Conservation (phyloP, 2,113 vertebrate genomes). For the Panurus biarmicus region DNA sequence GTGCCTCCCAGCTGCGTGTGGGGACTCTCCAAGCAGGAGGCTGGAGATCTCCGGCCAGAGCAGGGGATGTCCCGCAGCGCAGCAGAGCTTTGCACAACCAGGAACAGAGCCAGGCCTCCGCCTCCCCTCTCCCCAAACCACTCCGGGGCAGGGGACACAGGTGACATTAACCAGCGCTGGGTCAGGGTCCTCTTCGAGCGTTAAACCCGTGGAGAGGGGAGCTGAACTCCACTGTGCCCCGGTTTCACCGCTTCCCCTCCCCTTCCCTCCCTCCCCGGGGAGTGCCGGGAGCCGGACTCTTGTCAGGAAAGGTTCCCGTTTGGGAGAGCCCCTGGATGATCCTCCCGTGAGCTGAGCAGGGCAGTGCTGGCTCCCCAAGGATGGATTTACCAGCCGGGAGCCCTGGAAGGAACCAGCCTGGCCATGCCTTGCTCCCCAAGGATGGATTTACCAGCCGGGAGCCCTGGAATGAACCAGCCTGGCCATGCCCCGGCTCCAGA, state of each 20-base stretch:
- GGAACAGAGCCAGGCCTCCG: neutral
- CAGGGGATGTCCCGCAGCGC: neutral
- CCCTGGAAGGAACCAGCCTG: neutral
- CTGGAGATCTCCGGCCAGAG: rapidly evolving
- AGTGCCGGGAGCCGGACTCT: neutral
- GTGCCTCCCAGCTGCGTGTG: neutral
- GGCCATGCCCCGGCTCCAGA: neutral
- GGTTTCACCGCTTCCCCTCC: neutral
- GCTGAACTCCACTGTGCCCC: rapidly evolving
- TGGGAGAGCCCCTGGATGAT: neutral
- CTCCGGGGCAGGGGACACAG: neutral
- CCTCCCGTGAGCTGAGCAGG: neutral
- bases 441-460: neutral
- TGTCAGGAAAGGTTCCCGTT: rapidly evolving
- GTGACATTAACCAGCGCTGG: neutral
- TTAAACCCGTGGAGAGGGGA: neutral
- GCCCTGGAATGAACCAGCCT: neutral
- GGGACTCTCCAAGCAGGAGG: neutral
- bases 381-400: neutral
- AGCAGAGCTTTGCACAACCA: neutral
- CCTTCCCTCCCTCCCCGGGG: neutral
- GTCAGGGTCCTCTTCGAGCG: neutral
- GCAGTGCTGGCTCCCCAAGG: neutral
- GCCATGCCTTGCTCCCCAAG: neutral
- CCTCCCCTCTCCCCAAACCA: neutral